Evolutionary conservation across 1,140 invertebrate genomes (phyloP).

Genomic region (Solenopsis invicta): DNA sequence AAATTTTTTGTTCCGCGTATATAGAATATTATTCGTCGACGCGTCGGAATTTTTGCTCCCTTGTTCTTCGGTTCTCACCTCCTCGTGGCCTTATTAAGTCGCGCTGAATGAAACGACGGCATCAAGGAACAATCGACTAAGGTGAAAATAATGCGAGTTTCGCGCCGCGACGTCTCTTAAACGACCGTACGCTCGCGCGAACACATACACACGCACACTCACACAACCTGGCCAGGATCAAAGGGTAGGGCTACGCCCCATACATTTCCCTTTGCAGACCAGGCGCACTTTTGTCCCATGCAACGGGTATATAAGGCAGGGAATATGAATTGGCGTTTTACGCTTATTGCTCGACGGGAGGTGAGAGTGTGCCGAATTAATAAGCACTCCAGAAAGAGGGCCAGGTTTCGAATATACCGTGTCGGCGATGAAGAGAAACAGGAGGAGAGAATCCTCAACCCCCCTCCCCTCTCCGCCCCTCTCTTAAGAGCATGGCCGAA

Average conservation of each 20-base stretch:
- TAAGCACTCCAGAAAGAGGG: conserved; percentile 80
- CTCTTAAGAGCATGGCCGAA: conserved; percentile 60
- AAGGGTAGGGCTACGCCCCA: conserved; percentile 74
- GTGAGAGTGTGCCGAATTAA: conserved; percentile 83
- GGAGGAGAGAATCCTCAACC: conserved; percentile 69
- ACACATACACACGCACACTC: conserved; percentile 22
- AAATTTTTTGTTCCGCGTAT: conserved; percentile 30
- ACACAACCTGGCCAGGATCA: conserved; percentile 65
- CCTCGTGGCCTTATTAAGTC: conserved; percentile 54
- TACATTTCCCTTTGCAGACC: conserved; percentile 70
- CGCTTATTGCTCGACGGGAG: conserved; percentile 82
- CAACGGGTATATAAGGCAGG: conserved; percentile 76
- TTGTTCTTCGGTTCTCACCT: conserved; percentile 8
- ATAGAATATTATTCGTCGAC: conserved; percentile 43
- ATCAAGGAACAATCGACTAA: conserved; percentile 61
- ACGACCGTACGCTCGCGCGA: neutral
- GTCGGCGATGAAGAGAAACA: conserved; percentile 66
- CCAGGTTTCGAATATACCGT: conserved; percentile 72
- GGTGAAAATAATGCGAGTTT: conserved; percentile 70
- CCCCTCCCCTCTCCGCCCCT: conserved; percentile 52
- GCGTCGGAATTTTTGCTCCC: conserved; percentile 45
- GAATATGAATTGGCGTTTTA: conserved; percentile 85
- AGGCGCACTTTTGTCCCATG: conserved; percentile 75
- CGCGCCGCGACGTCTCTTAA: conserved; percentile 54
- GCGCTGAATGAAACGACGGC: conserved; percentile 38